Base-by-base conservation (phyloP, 2,113 vertebrate species). In the Verasper variegatus region DNA sequence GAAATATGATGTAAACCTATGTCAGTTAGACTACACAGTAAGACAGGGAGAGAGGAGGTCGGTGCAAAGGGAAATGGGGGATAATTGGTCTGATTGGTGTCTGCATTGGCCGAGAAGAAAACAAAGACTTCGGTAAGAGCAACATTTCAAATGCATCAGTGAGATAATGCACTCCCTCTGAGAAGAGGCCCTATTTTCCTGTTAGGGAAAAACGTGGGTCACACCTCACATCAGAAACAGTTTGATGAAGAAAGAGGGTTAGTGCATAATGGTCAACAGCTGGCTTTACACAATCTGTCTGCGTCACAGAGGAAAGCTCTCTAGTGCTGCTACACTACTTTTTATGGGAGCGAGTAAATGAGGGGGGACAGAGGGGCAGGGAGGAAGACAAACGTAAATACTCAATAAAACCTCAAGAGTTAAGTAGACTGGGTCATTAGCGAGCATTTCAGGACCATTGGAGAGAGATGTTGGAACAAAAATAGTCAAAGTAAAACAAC, bases 251-350 rank as follows among this genome's bases (percentile, higher is more conserved):
- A 88, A 90, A 92, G 88, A 90, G 90, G 84, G 80, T 68, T 88
- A 62, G 85, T 85, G 27, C 80, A 68, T 96, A 95, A 96, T 94
- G 63, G 72, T 87, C 92, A 95, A 92, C 96, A 92, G 87, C 89
- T 93, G 91, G 77, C 64, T 82, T 84, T 69, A 78, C 42, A 68
- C 66, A 74, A 57, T 73, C 83, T 78, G 82, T 81, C 71, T 78
- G 59, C 10, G 2, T 68, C 80, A 87, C 15, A 21, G 26, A 80
- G 71, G 68, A 74, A 61, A 87, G 65, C 45, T 75, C 76, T 70
- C 64, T 70, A 49, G 78, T 78, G 64, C 4, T 71, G 37, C 45
- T 63, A 40, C 14, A 37, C 64, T 66, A 20, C 47, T 51, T 78
- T 86, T 74, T 78, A 88, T 78, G 58, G 68, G 56, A 54, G 23